phyloP scores from a whole-genome alignment of 1,140 invertebrate genomes.

The Ceratosolen solmsi region DNA sequence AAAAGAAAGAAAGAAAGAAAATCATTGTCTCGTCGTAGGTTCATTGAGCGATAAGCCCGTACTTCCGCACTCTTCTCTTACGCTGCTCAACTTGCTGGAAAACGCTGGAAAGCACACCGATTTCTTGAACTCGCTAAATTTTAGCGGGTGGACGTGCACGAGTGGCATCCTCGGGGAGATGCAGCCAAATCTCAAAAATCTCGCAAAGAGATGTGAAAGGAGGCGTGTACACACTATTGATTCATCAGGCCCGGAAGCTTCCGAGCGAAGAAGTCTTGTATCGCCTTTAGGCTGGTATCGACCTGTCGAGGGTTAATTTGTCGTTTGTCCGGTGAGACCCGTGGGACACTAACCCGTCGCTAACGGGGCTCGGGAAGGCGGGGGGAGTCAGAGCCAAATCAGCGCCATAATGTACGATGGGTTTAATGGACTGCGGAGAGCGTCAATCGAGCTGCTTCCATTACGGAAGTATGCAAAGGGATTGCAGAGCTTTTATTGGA shows the following conservation, averaged over 20 bases:
- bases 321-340: constrained; percentile 59
- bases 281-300: background rate
- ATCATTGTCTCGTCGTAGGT: too few species aligned
- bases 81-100: too few species aligned
- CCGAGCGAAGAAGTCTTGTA: background rate
- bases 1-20: too few species aligned
- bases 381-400: constrained; percentile 32
- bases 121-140: background rate
- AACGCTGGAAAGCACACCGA: background rate
- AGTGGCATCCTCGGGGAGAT: background rate
- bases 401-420: constrained; percentile 49
- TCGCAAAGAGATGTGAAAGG: background rate
- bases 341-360: constrained; percentile 48
- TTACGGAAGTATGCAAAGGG: background rate
- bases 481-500: background rate
- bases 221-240: background rate
- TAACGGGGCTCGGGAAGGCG: background rate
- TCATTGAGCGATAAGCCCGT: too few species aligned
- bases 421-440: constrained; percentile 53
- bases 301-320: constrained; percentile 60
- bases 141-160: background rate
- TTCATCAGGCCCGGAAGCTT: background rate
- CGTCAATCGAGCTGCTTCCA: background rate
- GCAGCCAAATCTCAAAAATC: background rate
- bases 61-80: too few species aligned